Evolutionary conservation across 2,888 invertebrate genomes (phyloP), one percentile per base, ranked within the genome.

Genomic region (Pachycephus smyrnensis): DNA sequence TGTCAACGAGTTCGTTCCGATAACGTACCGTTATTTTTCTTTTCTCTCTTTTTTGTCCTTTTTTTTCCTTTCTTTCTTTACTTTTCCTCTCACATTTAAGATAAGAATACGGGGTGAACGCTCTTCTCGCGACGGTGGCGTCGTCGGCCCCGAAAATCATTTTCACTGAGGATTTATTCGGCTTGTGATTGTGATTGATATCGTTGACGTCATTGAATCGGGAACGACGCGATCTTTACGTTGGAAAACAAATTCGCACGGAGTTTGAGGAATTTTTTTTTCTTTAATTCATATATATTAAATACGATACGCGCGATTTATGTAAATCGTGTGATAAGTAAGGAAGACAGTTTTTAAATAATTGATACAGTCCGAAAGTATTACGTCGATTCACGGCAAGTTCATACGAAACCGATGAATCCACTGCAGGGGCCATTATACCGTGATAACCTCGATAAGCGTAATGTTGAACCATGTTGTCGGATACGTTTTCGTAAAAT

Each of bases 1-100:
- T 77, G 77, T 69, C 77, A 77, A n/a, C 75, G 77, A 37, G 69
- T 74, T 75, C 69, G 69, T 40, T 55, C 40, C 36, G 77, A 77
- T 74, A 75, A 77, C 35, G 31, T 33, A 30, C n/a, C 9, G n/a
- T 31, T 12, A 31, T 69, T 36, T 73, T 75, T 73, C 73, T 73
- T 33, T 69, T n/a, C 75, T 12, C n/a, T 3, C 11, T 40, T 23
- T 31, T 69, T 11, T 12, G n/a, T 0, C 30, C 35, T 32, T 68
- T 73, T 76, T 12, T 37, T 12, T 69, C 68, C 12, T 23, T n/a
- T 31, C 75, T 35, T 71, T 69, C 55, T 78, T 76, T 68, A 35
- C 36, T 35, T 74, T 79, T 77, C 55, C 55, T 55, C 55, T 55
- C 55, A 2, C 55, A 23, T 15, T 15, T 2, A 23, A 0, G 55